Evolutionary conservation across 2,113 vertebrate species (phyloP), one percentile per base, ranked within the genome.

Genomic region (Grammomys surdaster): DNA sequence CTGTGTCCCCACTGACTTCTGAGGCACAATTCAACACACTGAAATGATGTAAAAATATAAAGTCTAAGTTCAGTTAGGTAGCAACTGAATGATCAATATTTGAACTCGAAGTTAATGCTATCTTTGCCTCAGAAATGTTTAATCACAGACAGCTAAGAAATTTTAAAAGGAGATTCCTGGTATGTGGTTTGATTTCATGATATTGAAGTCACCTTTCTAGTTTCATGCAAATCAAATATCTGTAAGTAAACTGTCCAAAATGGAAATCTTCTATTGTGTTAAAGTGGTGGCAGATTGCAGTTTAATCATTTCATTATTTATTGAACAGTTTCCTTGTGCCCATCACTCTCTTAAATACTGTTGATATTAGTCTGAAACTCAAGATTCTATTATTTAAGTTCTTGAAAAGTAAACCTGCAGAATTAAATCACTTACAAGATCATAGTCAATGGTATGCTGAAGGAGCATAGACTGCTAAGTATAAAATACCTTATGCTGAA

Each of bases 211-310:
- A 95, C 56, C 78, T 90, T 93, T 94, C 40, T 91, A 92, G 95
- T 95, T 94, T 94, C 77, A 90, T 93, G 84, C 33, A 89, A 88
- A 93, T 81, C 92, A 96, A 92, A 77, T 90, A 36, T 81, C 58
- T 92, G 56, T 84, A 40, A 88, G 91, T 93, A 78, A 84, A 84
- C 85, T 76, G 1, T 88, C 36, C 26, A 31, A 90, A 82, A 48
- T 73, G 12, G 26, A 93, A 88, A 63, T 78, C 46, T 58, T 31
- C 82, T 78, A 40, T 36, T 28, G 8, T 93, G 88, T 94, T 70
- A 93, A 65, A 22, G 63, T 10, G 67, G 40, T 69, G 28, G 22
- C 36, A 81, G n/a, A 63, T 40, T 78, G 40, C 1, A 94, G 40
- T 89, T 48, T 48, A 89, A 95, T 75, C 10, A 60, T 91, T 84